phyloP scores from a whole-genome alignment of 1,140 invertebrate species.

The Zaprionus inermis region DNA sequence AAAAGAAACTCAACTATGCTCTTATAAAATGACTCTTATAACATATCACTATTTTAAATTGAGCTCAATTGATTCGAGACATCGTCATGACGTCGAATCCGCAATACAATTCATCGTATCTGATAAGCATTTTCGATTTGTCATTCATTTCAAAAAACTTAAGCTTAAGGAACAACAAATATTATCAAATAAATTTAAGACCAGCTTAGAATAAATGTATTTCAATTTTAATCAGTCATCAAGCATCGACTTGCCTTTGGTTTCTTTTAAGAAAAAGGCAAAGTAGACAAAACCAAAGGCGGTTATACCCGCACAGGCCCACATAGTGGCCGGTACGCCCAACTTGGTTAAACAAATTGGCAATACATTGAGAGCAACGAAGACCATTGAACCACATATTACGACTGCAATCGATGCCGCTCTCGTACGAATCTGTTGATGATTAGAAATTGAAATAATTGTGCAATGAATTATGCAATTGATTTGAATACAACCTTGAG shows the following conservation, averaged over 20 bases:
- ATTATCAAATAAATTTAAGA: neutral
- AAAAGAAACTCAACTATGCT: neutral
- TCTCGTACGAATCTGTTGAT: conserved; percentile 4
- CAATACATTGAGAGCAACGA: conserved; percentile 66
- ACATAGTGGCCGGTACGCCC: conserved; percentile 74
- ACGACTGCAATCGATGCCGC: conserved; percentile 56
- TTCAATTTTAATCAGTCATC: conserved; percentile 49
- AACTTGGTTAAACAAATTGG: conserved; percentile 64
- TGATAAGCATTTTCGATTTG: neutral
- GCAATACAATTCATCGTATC: neutral
- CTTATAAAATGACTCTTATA: neutral
- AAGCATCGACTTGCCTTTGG: conserved; percentile 77
- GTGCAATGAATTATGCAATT: neutral
- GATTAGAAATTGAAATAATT: neutral
- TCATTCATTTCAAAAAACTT: no score
- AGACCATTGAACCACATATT: conserved; percentile 61
- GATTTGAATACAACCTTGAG: conserved; percentile 49
- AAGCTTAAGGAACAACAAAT: neutral
- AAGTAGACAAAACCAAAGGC: conserved; percentile 59
- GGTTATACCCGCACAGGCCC: conserved; percentile 57
- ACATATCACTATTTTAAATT: conserved; percentile 3
- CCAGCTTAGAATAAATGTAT: neutral
- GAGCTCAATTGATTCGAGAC: neutral
- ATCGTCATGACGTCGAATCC: neutral
- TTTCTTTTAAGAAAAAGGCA: conserved; percentile 67